Percentiles rank a stretch among this genome's conserved stretches.
phyloP scores from a whole-genome alignment of 2,797 vertebrate genomes.

The Anniella stebbinsi region DNA sequence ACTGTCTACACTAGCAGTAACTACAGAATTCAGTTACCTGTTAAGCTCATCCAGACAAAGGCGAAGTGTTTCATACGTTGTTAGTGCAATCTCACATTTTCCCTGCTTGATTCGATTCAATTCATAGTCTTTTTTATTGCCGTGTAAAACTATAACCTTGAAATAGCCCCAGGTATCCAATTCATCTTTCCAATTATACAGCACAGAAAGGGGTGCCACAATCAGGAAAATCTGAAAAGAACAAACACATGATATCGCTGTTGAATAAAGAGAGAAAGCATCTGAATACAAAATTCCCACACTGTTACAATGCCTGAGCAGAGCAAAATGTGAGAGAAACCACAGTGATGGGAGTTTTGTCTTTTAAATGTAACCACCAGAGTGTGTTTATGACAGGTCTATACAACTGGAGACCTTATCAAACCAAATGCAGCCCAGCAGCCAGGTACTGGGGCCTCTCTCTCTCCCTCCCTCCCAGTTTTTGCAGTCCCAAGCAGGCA shows the following conservation, averaged over 20 bases:
- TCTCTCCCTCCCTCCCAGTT: background rate
- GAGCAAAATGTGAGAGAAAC: background rate
- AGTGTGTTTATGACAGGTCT: background rate
- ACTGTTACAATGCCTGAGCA: background rate
- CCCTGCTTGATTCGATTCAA: constrained; percentile 88
- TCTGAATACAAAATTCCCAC: background rate
- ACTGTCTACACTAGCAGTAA: background rate
- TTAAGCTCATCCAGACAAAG: constrained; percentile 92
- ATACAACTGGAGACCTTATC: background rate
- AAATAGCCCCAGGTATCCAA: constrained; percentile 97
- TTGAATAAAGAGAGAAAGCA: background rate
- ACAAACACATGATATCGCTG: background rate
- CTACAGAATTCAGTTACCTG: constrained; percentile 78
- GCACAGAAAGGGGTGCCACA: constrained; percentile 93
- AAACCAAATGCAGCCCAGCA: background rate
- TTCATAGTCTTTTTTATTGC: constrained; percentile 89
- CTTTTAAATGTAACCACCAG: background rate
- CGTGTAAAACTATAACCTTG: constrained; percentile 88
- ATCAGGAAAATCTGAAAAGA: constrained; percentile 90
- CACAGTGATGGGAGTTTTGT: no score
- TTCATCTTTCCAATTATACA: constrained; percentile 98
- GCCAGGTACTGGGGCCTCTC: background rate
- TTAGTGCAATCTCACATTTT: constrained; percentile 91
- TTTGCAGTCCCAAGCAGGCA: background rate
- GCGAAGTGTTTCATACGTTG: constrained; percentile 93